A percentile compares a stretch with the other conserved stretches of the same genome.
Conservation (phyloP, 2,113 vertebrate species). For the Zosterops hypoxanthus region DNA sequence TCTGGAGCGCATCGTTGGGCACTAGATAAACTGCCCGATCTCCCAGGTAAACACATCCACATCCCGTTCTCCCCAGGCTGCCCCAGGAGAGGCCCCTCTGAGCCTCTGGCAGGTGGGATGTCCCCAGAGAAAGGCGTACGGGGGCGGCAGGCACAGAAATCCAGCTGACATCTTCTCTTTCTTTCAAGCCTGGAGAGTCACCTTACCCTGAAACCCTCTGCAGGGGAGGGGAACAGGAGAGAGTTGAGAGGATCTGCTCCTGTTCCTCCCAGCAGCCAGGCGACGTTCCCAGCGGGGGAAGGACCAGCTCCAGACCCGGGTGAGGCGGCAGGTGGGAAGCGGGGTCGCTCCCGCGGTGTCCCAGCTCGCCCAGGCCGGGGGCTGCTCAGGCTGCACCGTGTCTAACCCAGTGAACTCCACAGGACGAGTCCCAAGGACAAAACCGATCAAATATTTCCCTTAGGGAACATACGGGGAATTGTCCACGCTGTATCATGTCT, state of each 20-base stretch:
- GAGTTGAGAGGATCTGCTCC: not conserved
- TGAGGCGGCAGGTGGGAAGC: not conserved
- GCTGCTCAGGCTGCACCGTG: not conserved
- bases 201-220: not conserved
- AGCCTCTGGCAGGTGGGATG: rapidly evolving
- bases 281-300: rapidly evolving
- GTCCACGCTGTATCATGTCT: not conserved
- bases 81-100: not conserved
- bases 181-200: too few species aligned
- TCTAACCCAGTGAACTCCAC: not conserved
- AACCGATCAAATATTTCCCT: not conserved
- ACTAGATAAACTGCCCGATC: not conserved
- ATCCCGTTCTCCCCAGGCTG: rapidly evolving
- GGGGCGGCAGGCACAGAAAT: not conserved
- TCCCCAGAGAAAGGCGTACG: not conserved
- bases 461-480: not conserved
- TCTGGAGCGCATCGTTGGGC: too few species aligned
- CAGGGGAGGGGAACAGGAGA: not conserved
- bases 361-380: not conserved
- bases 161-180: not conserved
- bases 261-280: not conserved
- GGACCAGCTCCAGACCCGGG: rapidly evolving
- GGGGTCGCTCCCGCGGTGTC: rapidly evolving
- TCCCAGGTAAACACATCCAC: not conserved
- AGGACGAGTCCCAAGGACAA: not conserved